Conservation (phyloP, 2,113 vertebrate genomes). For the Triplophysa tibetana region DNA sequence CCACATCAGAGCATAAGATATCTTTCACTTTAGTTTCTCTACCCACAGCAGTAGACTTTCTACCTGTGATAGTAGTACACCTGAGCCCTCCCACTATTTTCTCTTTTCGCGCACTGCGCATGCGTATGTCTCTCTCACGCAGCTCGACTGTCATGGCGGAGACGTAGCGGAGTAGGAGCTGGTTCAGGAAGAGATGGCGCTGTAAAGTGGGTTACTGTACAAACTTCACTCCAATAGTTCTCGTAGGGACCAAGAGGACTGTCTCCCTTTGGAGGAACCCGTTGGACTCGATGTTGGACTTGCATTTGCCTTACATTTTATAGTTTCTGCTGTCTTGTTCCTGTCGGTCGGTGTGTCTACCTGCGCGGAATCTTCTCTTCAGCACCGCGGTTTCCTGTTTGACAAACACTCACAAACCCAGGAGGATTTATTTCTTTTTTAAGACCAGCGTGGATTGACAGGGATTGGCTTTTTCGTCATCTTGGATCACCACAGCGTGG, state of each 20-base stretch:
- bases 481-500: conserved; percentile 37
- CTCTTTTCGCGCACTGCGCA: conserved; percentile 67
- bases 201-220: conserved; percentile 59
- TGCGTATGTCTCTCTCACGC: conserved; percentile 65
- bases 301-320: conserved; percentile 18
- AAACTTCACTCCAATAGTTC: conserved; percentile 58
- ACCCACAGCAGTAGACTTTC: neutral
- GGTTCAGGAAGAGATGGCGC: conserved; percentile 78
- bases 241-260: conserved; percentile 36
- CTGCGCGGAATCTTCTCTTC: conserved; percentile 58
- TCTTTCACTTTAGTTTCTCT: neutral
- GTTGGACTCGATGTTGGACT: neutral
- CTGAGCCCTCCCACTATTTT: conserved; percentile 58
- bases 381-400: conserved; percentile 56
- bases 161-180: conserved; percentile 70
- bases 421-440: neutral
- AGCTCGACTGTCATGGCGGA: conserved; percentile 86
- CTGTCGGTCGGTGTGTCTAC: conserved; percentile 52
- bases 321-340: conserved; percentile 38
- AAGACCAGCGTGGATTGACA: neutral
- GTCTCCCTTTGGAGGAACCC: neutral
- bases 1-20: neutral
- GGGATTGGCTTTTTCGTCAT: neutral
- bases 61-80: conserved; percentile 64
- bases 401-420: conserved; percentile 39